Percentiles rank a stretch among this genome's conserved stretches.
Evolutionary conservation across 1,140 invertebrate species (phyloP).

Genomic region (Brachionus sp.): DNA sequence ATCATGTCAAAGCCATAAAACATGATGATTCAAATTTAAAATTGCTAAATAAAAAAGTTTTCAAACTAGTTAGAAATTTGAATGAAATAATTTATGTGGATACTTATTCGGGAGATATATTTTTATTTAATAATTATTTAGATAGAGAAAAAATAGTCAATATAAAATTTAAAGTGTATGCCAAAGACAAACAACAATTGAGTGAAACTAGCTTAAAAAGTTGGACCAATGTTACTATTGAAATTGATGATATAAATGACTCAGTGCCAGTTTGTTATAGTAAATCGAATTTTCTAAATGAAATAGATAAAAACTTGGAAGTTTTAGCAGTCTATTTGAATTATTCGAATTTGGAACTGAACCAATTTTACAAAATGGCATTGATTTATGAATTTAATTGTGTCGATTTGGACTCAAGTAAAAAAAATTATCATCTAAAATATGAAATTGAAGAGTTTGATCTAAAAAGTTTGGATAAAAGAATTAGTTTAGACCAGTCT

Average conservation of each 20-base stretch:
- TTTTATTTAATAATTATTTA: neutral
- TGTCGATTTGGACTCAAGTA: neutral
- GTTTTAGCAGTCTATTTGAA: neutral
- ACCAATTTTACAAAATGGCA: neutral
- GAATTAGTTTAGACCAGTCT: neutral
- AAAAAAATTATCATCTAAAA: neutral
- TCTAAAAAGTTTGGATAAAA: neutral
- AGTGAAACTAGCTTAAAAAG: neutral
- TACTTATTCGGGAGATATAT: neutral
- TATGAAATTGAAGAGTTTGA: neutral
- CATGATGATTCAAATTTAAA: neutral
- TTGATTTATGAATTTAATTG: neutral
- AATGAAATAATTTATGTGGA: neutral
- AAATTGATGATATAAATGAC: constrained; percentile 22
- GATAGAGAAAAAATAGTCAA: constrained; percentile 10
- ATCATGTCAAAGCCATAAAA: neutral
- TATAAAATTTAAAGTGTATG: constrained; percentile 9
- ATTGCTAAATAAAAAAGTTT: neutral
- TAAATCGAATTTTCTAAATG: neutral
- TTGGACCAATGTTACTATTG: neutral
- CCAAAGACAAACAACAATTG: neutral
- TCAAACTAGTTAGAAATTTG: neutral
- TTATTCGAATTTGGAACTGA: neutral
- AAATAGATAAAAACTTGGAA: neutral
- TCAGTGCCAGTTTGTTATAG: neutral